phyloP scores from a whole-genome alignment of 2,113 vertebrate genomes.

The Archilochus colubris region DNA sequence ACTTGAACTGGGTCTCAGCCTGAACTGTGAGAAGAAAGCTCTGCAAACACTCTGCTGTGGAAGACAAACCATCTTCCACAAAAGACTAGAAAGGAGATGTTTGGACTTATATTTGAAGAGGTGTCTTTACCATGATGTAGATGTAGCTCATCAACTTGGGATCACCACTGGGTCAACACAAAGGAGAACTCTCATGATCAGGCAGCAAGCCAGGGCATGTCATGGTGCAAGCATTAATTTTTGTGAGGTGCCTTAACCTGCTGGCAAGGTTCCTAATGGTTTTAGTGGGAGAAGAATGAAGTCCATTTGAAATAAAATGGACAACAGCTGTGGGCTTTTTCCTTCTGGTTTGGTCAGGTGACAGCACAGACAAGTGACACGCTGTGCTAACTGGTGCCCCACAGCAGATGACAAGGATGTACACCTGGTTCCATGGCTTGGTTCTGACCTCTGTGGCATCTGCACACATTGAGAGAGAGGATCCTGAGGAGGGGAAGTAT shows the following conservation, averaged over 20 bases:
- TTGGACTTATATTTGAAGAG: background rate
- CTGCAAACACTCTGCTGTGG: background rate
- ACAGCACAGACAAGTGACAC: rapidly evolving
- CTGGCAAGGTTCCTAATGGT: background rate
- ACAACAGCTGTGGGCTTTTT: background rate
- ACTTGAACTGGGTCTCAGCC: background rate
- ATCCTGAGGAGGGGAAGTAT: background rate
- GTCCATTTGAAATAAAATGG: background rate
- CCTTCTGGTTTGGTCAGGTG: background rate
- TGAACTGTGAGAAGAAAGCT: background rate
- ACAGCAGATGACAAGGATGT: background rate
- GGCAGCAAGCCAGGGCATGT: background rate
- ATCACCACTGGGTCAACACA: background rate
- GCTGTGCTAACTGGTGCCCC: background rate
- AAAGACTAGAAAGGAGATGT: rapidly evolving
- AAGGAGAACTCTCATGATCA: background rate
- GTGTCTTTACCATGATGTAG: background rate
- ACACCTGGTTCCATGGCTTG: background rate
- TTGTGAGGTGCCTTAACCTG: background rate
- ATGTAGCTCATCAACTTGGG: background rate
- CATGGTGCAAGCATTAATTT: background rate
- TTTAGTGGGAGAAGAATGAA: background rate
- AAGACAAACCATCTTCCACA: background rate
- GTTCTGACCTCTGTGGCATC: background rate
- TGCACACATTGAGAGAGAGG: background rate